These are phyloP conservation scores for Pseudomyrmex dendroicus DNA, from an alignment of 1,140 invertebrate genomes.

Conservation along the genomic window DNA sequence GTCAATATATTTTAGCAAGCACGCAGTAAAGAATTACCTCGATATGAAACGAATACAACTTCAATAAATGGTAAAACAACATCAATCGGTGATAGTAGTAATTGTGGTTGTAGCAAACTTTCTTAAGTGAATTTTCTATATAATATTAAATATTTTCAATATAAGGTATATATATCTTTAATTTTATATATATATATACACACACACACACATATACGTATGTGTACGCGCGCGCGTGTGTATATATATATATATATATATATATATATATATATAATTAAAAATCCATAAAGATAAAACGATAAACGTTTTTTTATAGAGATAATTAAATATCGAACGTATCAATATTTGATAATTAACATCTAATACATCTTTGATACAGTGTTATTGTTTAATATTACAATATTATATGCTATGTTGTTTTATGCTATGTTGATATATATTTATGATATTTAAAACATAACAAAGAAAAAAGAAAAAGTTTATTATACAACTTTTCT, in stretches of 20 bases:
- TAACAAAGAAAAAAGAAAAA: conserved; percentile 47
- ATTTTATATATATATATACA: conserved; percentile 3
- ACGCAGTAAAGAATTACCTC: conserved; percentile 90
- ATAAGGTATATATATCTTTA: conserved; percentile 9
- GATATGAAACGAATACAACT: conserved; percentile 90
- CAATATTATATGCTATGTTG: conserved; percentile 64
- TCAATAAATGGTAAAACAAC: conserved; percentile 90
- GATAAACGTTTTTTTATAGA: conserved; percentile 65
- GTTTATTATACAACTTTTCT: conserved; percentile 60
- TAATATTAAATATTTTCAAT: conserved; percentile 58
- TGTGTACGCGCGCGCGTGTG: conserved; percentile 10
- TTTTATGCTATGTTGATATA: conserved; percentile 66
- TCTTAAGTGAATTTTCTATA: conserved; percentile 77
- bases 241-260: conserved; percentile 10
- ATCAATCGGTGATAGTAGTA: conserved; percentile 88
- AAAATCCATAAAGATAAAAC: conserved; percentile 11
- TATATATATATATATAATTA: conserved; percentile 11
- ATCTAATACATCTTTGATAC: conserved; percentile 65
- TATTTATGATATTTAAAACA: conserved; percentile 61
- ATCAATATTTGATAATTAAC: conserved; percentile 62
- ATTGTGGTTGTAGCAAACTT: conserved; percentile 86
- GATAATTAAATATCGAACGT: conserved; percentile 64
- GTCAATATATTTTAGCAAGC: conserved; percentile 88
- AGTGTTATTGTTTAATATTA: conserved; percentile 69
- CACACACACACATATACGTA: neutral